Conservation (phyloP, 2,888 invertebrate species). For the Drosophila eohydei region DNA sequence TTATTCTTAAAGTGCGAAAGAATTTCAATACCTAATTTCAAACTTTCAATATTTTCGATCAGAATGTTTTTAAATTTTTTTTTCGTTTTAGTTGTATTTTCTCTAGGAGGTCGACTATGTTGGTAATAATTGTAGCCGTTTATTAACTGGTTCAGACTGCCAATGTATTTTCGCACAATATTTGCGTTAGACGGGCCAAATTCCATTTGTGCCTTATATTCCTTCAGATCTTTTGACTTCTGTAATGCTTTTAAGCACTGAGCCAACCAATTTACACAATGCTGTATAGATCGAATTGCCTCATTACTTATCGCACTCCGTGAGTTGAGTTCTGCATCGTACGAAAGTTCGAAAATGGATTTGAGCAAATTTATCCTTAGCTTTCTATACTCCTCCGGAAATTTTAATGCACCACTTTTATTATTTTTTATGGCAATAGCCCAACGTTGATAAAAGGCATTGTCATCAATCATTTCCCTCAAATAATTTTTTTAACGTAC, state of each 20-base stretch:
- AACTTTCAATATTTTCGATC: constrained; percentile 6
- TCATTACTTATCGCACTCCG: not conserved
- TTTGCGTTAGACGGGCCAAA: not conserved
- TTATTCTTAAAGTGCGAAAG: not conserved
- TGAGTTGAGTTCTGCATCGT: constrained; percentile 4
- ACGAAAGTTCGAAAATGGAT: constrained; percentile 11
- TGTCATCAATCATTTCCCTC: not conserved
- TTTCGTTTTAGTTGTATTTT: not conserved
- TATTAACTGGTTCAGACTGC: constrained; percentile 1
- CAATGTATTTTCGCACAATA: constrained; percentile 3
- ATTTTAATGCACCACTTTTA: not conserved
- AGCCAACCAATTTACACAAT: constrained; percentile 15
- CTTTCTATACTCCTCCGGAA: constrained; percentile 1
- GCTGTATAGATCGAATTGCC: constrained; percentile 3
- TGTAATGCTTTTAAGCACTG: constrained; percentile 13
- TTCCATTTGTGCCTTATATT: not conserved
- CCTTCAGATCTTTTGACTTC: not conserved
- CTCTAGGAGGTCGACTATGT: not conserved
- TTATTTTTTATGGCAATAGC: too few relatives aligned
- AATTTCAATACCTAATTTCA: constrained; percentile 11
- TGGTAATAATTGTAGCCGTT: not conserved
- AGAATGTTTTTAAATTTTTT: constrained; percentile 5
- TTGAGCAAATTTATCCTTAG: constrained; percentile 16
- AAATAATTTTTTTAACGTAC: constrained; percentile 2
- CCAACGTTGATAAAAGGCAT: not conserved